Evolutionary conservation across 2,797 vertebrate genomes (phyloP), one percentile per base, ranked within the genome.

Genomic region (Lerista edwardsae): DNA sequence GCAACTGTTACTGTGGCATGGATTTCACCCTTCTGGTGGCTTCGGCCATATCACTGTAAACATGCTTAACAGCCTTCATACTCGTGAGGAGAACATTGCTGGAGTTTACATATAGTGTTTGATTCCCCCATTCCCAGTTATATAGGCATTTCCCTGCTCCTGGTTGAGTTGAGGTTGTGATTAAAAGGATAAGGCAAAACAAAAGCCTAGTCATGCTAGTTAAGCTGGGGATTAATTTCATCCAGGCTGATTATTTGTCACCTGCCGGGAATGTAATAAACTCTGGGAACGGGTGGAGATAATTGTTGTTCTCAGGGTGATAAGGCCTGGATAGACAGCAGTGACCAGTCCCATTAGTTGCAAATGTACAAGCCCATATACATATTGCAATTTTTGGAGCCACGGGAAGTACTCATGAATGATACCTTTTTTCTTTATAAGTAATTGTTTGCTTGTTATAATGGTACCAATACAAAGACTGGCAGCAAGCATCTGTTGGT

Each of bases 261-360:
- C 73, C 87, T 82, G 62, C 59, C 84, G 6, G 21, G 68, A 91
- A 75, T 69, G 39, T 84, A 92, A 90, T 91, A 90, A 90, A 86
- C 2, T 55, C 29, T 17, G 6, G 86, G 47, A 82, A 72, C 57
- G 0, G 3, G 68, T 51, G 0, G 0, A 10, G 51, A 74, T 59
- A 76, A 29, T 83, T 87, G 31, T 73, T 90, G 83, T 89, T 85
- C 79, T 89, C 57, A 21, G 79, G 19, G 9, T 90, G 89, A 88
- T 89, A 87, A 89, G 80, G 59, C 19, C 85, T 84, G 83, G 21
- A 21, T 84, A 84, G 88, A 44, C 84, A 89, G 23, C 74, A 72
- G 75, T 31, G 3, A 61, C 91, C 78, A 44, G 8, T 67, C 84
- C 57, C 87, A 82, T 61, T 88, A 86, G 86, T 91, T 86, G 72